Evolutionary conservation across 2,113 vertebrate species (phyloP), one percentile per base, ranked within the genome.

Genomic region (Caloenas nicobarica): DNA sequence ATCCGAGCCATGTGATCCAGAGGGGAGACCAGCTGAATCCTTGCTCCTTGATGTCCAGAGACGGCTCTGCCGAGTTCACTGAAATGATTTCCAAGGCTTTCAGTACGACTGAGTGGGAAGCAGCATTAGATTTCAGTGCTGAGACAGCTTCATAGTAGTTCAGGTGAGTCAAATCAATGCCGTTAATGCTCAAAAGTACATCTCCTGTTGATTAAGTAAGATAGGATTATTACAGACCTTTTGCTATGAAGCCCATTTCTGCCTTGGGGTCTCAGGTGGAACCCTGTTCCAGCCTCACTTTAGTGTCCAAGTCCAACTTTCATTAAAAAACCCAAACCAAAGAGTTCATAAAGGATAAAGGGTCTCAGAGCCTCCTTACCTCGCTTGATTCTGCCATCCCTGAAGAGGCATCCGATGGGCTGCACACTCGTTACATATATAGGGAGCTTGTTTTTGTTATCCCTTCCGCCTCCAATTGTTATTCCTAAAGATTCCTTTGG

Each of bases 371-470:
- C 40, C 58, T 89, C 70, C 76, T 97, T 96, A 99, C 99, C 99
- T 98, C 97, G 97, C 95, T 98, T 99, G 96, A 99, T 98, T 81
- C 98, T 99, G 90, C 99, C 98, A 8, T 99, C 99, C 81, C 98
- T 98, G 97, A 98, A 98, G 79, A 99, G 98, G 94, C 99, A 99
- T 26, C 99, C 99, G 0, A 99, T 98, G 9, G 99, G 99, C 97
- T 99, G 99, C 61, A 99, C 98, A 4, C 99, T 99, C 2, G 99
- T 99, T 88, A 99, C 99, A 85, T 99, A 99, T 83, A 99, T 98
- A 3, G 99, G 99, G 34, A 99, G 98, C 25, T 98, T 98, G 89
- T 98, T 98, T 90, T 98, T 99, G 94, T 98, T 98, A 92, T 99
- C 99, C 85, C 99, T 98, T 61, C 99, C 99, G 1, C 99, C 99